Conservation (phyloP, 2,888 invertebrate genomes). For the Cheilosia variabilis region DNA sequence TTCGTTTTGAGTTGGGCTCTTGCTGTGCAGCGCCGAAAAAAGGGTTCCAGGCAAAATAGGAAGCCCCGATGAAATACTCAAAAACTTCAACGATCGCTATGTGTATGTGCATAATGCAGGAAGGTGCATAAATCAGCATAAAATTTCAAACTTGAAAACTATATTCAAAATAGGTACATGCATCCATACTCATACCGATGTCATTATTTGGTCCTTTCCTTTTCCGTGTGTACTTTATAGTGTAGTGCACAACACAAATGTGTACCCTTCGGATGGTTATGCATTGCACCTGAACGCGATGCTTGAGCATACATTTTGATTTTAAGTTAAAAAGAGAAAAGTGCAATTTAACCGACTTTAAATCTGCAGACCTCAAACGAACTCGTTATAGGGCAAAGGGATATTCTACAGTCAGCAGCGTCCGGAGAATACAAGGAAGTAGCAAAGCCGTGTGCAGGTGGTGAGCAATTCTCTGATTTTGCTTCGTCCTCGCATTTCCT, state of each 20-base stretch:
- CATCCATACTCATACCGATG: neutral
- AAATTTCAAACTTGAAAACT: conserved; percentile 68
- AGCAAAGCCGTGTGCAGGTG: conserved; percentile 1
- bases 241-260: conserved; percentile 16
- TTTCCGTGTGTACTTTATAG: neutral
- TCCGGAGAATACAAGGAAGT: neutral
- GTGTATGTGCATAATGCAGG: conserved; percentile 40
- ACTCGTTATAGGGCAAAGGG: conserved; percentile 7
- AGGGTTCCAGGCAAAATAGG: conserved; percentile 3
- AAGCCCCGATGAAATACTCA: conserved; percentile 32
- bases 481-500: conserved; percentile 20
- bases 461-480: conserved; percentile 16
- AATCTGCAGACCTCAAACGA: conserved; percentile 27
- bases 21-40: neutral
- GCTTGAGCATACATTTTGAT: conserved; percentile 58
- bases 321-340: conserved; percentile 60
- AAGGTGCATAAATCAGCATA: conserved; percentile 76
- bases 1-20: neutral
- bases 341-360: conserved; percentile 45
- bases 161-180: neutral
- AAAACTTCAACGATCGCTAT: conserved; percentile 44
- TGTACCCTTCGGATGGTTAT: conserved; percentile 17
- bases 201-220: neutral
- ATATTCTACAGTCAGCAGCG: conserved; percentile 17
- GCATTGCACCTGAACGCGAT: conserved; percentile 21